phyloP scores from a whole-genome alignment of 2,113 vertebrate species.

The Falco punctatus region DNA sequence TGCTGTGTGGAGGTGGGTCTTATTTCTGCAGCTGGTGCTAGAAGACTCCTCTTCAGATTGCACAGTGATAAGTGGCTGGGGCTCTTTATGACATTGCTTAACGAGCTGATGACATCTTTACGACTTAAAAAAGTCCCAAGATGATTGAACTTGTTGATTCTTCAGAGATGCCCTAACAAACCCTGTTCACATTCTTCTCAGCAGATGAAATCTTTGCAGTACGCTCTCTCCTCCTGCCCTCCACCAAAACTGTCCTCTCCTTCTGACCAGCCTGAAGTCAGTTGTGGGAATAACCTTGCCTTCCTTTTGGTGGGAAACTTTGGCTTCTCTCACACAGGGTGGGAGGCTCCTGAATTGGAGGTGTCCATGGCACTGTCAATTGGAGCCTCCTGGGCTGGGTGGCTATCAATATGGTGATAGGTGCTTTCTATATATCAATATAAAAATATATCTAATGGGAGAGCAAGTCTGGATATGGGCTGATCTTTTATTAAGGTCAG shows the following conservation, averaged over 20 bases:
- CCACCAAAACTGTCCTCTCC: neutral
- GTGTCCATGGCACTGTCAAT: neutral
- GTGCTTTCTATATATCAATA: too few relatives aligned
- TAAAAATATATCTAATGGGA: neutral
- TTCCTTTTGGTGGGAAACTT: neutral
- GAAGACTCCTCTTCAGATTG: slow-evolving; percentile 54
- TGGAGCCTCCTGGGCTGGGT: neutral
- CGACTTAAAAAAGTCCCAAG: slow-evolving; percentile 37
- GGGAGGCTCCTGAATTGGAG: neutral
- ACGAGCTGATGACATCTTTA: slow-evolving; percentile 76
- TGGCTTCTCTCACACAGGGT: rapidly evolving
- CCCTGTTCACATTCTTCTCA: neutral
- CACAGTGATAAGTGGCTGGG: slow-evolving; percentile 27
- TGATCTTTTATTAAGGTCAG: neutral
- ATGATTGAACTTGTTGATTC: slow-evolving; percentile 3
- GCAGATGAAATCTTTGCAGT: neutral
- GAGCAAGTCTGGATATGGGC: rapidly evolving
- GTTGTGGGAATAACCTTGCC: neutral
- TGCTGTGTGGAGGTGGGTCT: neutral
- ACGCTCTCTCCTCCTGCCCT: neutral
- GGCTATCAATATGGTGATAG: too few relatives aligned
- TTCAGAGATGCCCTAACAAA: neutral
- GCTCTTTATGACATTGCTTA: slow-evolving; percentile 71
- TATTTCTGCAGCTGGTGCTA: slow-evolving; percentile 59
- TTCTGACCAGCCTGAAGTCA: neutral